Evolutionary conservation across 2,113 vertebrate species (phyloP), one percentile per base, ranked within the genome.

Genomic region (Pycnonotus jocosus): DNA sequence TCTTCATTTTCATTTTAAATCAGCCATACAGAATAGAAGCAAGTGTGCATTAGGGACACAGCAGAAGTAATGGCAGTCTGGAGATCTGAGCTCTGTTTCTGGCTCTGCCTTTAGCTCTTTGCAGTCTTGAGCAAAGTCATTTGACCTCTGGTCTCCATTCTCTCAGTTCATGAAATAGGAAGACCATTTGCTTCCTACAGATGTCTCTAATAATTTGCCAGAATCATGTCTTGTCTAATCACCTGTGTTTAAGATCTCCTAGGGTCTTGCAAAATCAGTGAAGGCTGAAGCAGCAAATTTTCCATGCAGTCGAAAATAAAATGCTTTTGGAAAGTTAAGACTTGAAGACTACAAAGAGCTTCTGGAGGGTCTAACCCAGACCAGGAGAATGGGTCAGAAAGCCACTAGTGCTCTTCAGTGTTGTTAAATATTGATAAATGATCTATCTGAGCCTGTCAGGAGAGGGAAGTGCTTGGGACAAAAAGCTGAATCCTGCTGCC

Each of bases 1-100:
- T 92, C 72, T 90, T 96, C 72, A 84, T 85, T 83, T 92, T 94
- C 68, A 68, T 90, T 92, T 95, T 81, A 93, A 90, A 83, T 86
- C 65, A 86, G 56, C 48, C 82, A 71, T 82, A 83, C 20, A 68
- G 69, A 90, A 54, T 54, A 91, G 80, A 83, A 93, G 71, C 79
- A 83, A 94, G 48, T 11, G 37, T 88, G 40, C 68, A 15, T 80
- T 86, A 70, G 44, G 79, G 90, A 91, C 88, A 78, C 10, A 25
- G 71, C 81, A 92, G 64, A 87, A 86, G n/a, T 53, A 92, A 88
- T 68, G 45, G 40, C 40, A 94, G 51, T 42, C 85, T 78, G 37
- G 82, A 91, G 79, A 81, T 62, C 56, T 54, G 57, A 86, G 76
- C 65, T 83, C 51, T 88, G 7, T 83, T 94, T 83, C 85, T 95